Evolutionary conservation across 2,888 invertebrate species (phyloP).

Genomic region (Catotricha subobsoleta): DNA sequence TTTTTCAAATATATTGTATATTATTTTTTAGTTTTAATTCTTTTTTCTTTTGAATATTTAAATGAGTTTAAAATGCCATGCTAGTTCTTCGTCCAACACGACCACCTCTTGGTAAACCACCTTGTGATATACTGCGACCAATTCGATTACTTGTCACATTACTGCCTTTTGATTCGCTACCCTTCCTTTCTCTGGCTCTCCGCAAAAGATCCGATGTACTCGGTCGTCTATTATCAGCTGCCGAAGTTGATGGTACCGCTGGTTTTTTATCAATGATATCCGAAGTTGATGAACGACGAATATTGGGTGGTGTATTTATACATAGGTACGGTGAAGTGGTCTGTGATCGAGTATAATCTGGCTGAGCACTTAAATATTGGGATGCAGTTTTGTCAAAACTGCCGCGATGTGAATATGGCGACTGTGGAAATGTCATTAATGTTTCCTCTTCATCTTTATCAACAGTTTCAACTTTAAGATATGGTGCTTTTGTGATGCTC

Average conservation of each 20-base stretch:
- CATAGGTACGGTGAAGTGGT: constrained; percentile 23
- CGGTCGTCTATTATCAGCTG: constrained; percentile 20
- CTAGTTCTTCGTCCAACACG: constrained; percentile 25
- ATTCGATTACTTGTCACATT: constrained; percentile 14
- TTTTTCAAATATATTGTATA: background rate
- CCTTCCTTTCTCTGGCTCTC: constrained; percentile 25
- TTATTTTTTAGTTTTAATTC: background rate
- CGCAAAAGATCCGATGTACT: constrained; percentile 27
- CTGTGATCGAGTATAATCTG: constrained; percentile 18
- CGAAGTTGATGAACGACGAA: constrained; percentile 28
- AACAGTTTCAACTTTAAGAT: constrained; percentile 24
- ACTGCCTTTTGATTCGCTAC: constrained; percentile 19
- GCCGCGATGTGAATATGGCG: constrained; percentile 22
- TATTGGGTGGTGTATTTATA: constrained; percentile 16
- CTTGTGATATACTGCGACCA: constrained; percentile 26
- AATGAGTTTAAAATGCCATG: constrained; percentile 21
- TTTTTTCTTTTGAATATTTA: background rate
- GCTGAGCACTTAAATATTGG: constrained; percentile 19
- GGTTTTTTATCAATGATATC: constrained; percentile 20
- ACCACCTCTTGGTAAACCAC: constrained; percentile 22
- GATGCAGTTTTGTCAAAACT: constrained; percentile 20
- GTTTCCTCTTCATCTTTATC: constrained; percentile 23
- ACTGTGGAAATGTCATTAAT: constrained; percentile 22
- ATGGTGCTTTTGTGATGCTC: constrained; percentile 18
- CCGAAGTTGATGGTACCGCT: constrained; percentile 8